A percentile compares a stretch with the other conserved stretches of the same genome.
Conservation (phyloP, 2,113 vertebrate species). For the Diadophis punctatus region DNA sequence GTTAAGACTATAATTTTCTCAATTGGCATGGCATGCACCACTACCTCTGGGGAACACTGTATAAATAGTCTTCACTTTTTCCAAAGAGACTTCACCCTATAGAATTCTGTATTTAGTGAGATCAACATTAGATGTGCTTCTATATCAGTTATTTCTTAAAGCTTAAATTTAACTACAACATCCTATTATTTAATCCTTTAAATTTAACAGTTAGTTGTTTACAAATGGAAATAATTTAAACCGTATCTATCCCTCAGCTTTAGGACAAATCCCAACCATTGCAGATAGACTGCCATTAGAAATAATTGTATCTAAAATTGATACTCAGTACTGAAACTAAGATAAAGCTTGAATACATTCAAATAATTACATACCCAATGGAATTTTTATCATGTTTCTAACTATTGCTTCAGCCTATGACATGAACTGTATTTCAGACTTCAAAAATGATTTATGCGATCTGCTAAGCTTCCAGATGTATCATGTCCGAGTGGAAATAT, state of each 20-base stretch:
- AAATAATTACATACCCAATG: slow-evolving; percentile 11
- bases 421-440: slow-evolving; percentile 15
- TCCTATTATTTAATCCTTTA: neutral
- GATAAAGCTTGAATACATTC: slow-evolving; percentile 20
- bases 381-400: neutral
- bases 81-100: neutral
- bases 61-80: neutral
- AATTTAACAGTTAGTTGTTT: slow-evolving; percentile 47
- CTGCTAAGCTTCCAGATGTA: slow-evolving; percentile 2
- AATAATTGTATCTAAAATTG: slow-evolving; percentile 26
- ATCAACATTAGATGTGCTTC: neutral
- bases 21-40: neutral
- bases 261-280: neutral
- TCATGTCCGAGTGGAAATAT: slow-evolving; percentile 5
- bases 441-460: slow-evolving; percentile 20
- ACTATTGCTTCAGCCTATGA: slow-evolving; percentile 16
- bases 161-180: neutral
- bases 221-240: slow-evolving; percentile 13
- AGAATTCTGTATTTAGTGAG: neutral
- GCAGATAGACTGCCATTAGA: slow-evolving; percentile 36
- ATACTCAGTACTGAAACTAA: slow-evolving; percentile 25
- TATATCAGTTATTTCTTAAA: neutral
- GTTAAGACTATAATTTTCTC: neutral
- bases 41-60: neutral
- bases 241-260: neutral